Conservation (phyloP, 2,797 vertebrate genomes). For the Danio jaintianensis region DNA sequence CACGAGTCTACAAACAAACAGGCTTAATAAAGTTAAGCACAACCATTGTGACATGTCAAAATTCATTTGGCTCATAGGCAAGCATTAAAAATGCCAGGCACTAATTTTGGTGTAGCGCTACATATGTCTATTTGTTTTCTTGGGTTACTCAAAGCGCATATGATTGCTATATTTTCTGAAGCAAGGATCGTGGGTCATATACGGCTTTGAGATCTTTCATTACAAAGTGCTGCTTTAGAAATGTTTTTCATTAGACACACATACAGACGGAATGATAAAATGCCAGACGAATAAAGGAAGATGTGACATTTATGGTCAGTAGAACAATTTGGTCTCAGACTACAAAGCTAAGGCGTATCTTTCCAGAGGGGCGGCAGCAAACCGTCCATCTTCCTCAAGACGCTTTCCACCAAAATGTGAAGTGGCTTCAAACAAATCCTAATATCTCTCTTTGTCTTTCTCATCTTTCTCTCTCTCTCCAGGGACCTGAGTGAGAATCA, state of each 20-base stretch:
- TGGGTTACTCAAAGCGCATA: constrained; percentile 47
- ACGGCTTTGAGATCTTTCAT: constrained; percentile 37
- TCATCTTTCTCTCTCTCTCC: constrained; percentile 64
- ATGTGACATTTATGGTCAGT: constrained; percentile 66
- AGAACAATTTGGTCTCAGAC: constrained; percentile 62
- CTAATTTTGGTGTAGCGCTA: constrained; percentile 19
- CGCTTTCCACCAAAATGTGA: constrained; percentile 52
- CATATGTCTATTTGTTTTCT: constrained; percentile 30
- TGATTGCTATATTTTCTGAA: constrained; percentile 62
- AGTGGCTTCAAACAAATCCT: constrained; percentile 72
- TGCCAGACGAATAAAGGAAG: constrained; percentile 48
- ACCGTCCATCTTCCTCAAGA: constrained; percentile 53
- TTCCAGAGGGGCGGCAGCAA: constrained; percentile 46
- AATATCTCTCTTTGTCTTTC: constrained; percentile 62
- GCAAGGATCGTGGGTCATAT: constrained; percentile 28
- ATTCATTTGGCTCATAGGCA: constrained; percentile 71
- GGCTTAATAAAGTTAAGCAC: constrained; percentile 74
- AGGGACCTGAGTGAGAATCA: constrained; percentile 98
- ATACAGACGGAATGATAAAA: constrained; percentile 43
- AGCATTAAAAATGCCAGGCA: constrained; percentile 58
- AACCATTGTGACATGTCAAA: constrained; percentile 73
- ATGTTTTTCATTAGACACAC: constrained; percentile 62
- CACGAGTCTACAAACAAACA: constrained; percentile 73
- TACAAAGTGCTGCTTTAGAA: constrained; percentile 49
- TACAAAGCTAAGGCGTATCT: constrained; percentile 59